Base-by-base conservation (phyloP, 2,888 invertebrate genomes). In the Alsophila aescularia region DNA sequence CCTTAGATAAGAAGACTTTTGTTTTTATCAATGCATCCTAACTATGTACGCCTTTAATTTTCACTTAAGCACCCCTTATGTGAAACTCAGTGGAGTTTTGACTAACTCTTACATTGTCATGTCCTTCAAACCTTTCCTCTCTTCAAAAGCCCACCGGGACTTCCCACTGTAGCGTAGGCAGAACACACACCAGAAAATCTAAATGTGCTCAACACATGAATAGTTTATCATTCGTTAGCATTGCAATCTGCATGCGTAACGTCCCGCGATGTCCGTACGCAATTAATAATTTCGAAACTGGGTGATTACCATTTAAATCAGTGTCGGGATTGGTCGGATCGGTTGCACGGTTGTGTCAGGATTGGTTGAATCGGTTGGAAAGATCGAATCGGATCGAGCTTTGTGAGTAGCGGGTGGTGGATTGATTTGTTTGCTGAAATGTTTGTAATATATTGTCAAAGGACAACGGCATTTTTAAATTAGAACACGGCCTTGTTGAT, bases 211-310 rank as follows among this genome's bases (percentile, higher is more conserved):
- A 75, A 75, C 70, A 45, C 76, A 83, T 90, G 79, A 83, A 90
- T 90, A 85, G 84, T 90, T 88, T 81, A 90, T 87, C 84, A 87
- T 86, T 88, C 84, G 87, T 87, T 84, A 82, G 85, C 88, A 79
- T 84, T 79, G 85, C 91, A 90, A 91, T 90, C 90, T 90, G 88
- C 88, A 90, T 90, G 82, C 85, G 84, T 85, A 85, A 87, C 84
- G 75, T 74, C 73, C 70, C 76, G 67, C 78, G 79, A 77, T 83
- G 82, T 76, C 77, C 76, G 79, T 75, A 62, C 72, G 85, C 84
- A 85, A 90, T 90, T 91, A 90, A 90, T 91, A 90, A 91, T 91
- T 90, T 90, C 88, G 83, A 84, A 89, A 87, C 90, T 84, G 75
- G 71, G 76, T 82, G 79, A 89, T 90, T 88, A 89, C 87, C 87